phyloP scores from a whole-genome alignment of 1,140 invertebrate genomes.

The Diplogasteroides magnus region DNA sequence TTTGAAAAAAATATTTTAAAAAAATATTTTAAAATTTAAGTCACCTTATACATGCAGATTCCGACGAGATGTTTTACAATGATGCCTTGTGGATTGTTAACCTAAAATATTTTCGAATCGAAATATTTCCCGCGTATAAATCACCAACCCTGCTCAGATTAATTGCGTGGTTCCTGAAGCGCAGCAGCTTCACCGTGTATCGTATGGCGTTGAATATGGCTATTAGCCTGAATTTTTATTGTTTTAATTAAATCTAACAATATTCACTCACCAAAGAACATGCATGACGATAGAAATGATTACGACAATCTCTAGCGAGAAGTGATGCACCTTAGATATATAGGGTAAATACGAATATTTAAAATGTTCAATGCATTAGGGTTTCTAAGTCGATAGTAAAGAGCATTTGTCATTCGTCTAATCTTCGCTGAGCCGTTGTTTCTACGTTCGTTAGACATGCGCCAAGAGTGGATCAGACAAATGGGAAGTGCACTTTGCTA shows the following conservation, averaged over 20 bases:
- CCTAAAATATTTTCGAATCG: too few relatives aligned
- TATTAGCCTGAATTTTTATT: constrained; percentile 17
- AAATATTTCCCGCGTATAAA: too few relatives aligned
- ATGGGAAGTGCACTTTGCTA: too few relatives aligned
- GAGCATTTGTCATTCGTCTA: too few relatives aligned
- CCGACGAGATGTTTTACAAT: constrained; percentile 37
- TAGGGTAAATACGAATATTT: too few relatives aligned
- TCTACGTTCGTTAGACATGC: too few relatives aligned
- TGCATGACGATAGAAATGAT: constrained; percentile 25
- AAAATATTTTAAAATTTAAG: too few relatives aligned
- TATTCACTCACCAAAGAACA: constrained; percentile 18
- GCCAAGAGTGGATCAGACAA: too few relatives aligned
- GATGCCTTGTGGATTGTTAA: constrained; percentile 17
- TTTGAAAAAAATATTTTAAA: background rate
- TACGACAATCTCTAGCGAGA: constrained; percentile 29
- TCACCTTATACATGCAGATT: constrained; percentile 30
- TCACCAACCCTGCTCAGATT: constrained; percentile 30
- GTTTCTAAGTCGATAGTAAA: too few relatives aligned
- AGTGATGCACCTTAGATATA: constrained; percentile 13
- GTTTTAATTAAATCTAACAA: too few relatives aligned
- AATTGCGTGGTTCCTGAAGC: constrained; percentile 26
- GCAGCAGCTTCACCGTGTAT: constrained; percentile 23
- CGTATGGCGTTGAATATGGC: constrained; percentile 28
- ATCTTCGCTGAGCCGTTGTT: too few relatives aligned
- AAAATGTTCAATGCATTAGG: too few relatives aligned